Base-by-base conservation (phyloP, 2,797 vertebrate species). In the Graptemys geographica region DNA sequence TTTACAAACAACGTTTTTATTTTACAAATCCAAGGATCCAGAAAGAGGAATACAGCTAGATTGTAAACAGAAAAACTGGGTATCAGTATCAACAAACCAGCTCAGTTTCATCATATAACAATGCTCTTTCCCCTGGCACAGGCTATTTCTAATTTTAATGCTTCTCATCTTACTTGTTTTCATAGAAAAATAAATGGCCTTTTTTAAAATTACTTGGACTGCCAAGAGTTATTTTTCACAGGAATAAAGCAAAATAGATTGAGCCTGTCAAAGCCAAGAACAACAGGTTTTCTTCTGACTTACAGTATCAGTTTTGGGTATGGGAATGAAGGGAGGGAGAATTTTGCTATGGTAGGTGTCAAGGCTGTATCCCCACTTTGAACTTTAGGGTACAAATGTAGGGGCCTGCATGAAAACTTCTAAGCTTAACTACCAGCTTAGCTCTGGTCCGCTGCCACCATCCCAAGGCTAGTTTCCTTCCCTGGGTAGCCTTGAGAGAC, bases 171-270 rank as follows among this genome's bases (percentile, higher is more conserved):
- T 55, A 18, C 52, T 82, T 5, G 41, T 9, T 74, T 79, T 19
- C 37, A 74, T 0, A 2, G 18, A 88, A 82, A 81, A 92, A 69
- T 1, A 0, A 15, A 62, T 0, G 2, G 1, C 19, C 6, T 84
- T 80, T 51, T 76, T 47, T 7, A 79, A 87, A 88, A 93, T 33
- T 52, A 86, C 8, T n/a, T 31, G 41, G 8, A 52, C 23, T 82
- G 2, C 3, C 0, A 59, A 47, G 92, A 55, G 2, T 6, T 87
- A 13, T 47, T 90, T 94, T 92, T 81, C 31, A 52, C 10, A 87
- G 16, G 83, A 86, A 80, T 2, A 85, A 81, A 79, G 31, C 8
- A n/a, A 49, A 78, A 56, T 3, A 87, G 37, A 69, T 59, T 2
- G 3, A 82, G 0, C 18, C 12, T 5, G 9, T 51, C 6, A 51